Conservation (phyloP, 1,140 invertebrate genomes). For the Pseudomyrmex sp. region DNA sequence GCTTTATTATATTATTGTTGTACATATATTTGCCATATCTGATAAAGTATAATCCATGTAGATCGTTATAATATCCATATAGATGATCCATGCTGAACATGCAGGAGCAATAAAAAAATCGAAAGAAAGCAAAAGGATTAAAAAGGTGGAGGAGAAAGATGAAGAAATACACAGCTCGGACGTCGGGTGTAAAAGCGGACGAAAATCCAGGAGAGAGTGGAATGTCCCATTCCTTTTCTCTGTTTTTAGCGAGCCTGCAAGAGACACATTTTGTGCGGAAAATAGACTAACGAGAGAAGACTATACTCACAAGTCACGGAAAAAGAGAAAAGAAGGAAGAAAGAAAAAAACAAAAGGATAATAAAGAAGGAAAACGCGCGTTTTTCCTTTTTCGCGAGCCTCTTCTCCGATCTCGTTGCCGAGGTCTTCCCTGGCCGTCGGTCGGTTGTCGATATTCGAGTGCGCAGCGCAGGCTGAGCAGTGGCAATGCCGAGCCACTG, state of each 20-base stretch:
- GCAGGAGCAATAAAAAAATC: too few species aligned
- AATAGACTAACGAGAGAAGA: not conserved
- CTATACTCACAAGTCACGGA: too few species aligned
- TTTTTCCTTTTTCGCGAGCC: constrained; percentile 13
- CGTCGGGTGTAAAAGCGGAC: too few species aligned
- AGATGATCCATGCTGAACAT: too few species aligned
- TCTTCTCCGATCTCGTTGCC: constrained; percentile 49
- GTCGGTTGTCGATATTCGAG: constrained; percentile 82
- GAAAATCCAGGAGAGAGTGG: too few species aligned
- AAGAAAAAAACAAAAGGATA: constrained; percentile 19
- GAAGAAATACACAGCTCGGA: too few species aligned
- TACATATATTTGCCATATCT: too few species aligned
- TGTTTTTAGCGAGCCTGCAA: not conserved
- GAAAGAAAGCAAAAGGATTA: too few species aligned
- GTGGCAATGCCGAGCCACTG: constrained; percentile 77
- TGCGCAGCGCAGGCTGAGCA: constrained; percentile 82
- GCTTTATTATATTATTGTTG: too few species aligned
- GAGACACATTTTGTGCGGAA: not conserved
- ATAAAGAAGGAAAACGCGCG: not conserved
- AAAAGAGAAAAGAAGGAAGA: constrained; percentile 4
- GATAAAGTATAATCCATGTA: too few species aligned
- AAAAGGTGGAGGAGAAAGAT: too few species aligned
- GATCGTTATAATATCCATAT: too few species aligned
- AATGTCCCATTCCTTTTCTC: not conserved
- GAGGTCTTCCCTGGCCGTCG: constrained; percentile 53